Evolutionary conservation across 2,888 invertebrate genomes (phyloP), one percentile per base, ranked within the genome.

Genomic region (Muscina levida): DNA sequence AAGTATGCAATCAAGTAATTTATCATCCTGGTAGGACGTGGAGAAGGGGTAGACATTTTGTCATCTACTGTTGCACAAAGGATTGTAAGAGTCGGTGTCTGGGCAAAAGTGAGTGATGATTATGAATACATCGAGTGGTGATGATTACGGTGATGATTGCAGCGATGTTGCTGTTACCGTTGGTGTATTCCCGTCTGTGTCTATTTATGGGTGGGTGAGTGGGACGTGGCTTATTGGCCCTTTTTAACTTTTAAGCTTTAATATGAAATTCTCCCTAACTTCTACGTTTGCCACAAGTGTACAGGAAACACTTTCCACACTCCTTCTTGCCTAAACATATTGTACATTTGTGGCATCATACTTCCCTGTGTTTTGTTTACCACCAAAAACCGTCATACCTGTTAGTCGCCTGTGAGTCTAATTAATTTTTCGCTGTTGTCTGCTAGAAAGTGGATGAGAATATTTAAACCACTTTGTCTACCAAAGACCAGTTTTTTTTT

Each of bases 201-300:
- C 51, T 53, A 22, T 53, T 24, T 24, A 24, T 53, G 53, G 22
- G 13, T 22, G 68, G 51, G 53, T 24, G 68, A 51, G 71, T 46
- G 68, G 57, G 66, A 19, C 42, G 76, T 80, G 85, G 84, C 83
- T 85, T 85, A 83, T 87, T 85, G 85, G 80, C 84, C 85, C 84
- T 86, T 87, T 86, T 87, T 86, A 87, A 87, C 88, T 87, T 87
- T 87, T 87, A 86, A 85, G 87, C 87, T 85, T 81, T 74, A 79
- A 81, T 82, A 81, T 81, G 39, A 78, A 74, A 79, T 82, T 67
- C 8, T 19, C 71, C 67, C 77, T 74, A 19, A 72, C 67, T 31
- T 31, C 8, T 31, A 8, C 8, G 31, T 24, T 11, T 26, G 1
- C 13, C 10, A 51, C 39, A 57, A 57, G 37, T 57, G 37, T 77